These are phyloP conservation scores for Thymelicus acteon DNA, from an alignment of 2,888 invertebrate genomes.

Conservation along the genomic window DNA sequence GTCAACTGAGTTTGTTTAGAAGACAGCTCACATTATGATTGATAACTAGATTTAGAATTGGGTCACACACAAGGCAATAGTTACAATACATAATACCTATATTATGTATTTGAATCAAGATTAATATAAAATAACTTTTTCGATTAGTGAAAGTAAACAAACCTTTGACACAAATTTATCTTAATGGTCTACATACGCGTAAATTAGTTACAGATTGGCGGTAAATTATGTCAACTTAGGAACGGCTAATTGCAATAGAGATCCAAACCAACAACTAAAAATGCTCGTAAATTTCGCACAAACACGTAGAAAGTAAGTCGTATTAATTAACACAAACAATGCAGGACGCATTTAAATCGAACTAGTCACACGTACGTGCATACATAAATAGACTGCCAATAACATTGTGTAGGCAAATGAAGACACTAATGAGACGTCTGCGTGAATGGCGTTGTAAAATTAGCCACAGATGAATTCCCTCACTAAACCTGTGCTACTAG, in stretches of 20 bases:
- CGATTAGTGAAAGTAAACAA: background rate
- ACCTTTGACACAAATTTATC: background rate
- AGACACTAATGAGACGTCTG: conserved; percentile 71
- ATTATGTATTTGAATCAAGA: conserved; percentile 11
- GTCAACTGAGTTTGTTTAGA: conserved; percentile 47
- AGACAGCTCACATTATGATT: conserved; percentile 41
- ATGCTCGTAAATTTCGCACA: background rate
- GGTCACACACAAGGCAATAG: conserved; percentile 11
- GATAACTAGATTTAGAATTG: conserved; percentile 39
- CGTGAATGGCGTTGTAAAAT: conserved; percentile 62
- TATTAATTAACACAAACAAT: conserved; percentile 27
- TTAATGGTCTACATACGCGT: background rate
- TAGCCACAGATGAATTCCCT: conserved; percentile 54
- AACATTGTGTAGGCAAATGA: conserved; percentile 67
- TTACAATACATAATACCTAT: background rate
- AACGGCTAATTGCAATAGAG: too few relatives aligned
- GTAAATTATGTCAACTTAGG: background rate
- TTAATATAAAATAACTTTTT: background rate
- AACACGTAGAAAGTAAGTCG: background rate
- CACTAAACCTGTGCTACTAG: conserved; percentile 14
- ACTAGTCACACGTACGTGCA: conserved; percentile 44
- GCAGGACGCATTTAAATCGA: conserved; percentile 28
- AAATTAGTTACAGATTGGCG: background rate
- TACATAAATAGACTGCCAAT: conserved; percentile 64
- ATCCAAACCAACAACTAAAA: background rate